Base-by-base conservation (phyloP, 2,888 invertebrate species). In the Colletes collaris region DNA sequence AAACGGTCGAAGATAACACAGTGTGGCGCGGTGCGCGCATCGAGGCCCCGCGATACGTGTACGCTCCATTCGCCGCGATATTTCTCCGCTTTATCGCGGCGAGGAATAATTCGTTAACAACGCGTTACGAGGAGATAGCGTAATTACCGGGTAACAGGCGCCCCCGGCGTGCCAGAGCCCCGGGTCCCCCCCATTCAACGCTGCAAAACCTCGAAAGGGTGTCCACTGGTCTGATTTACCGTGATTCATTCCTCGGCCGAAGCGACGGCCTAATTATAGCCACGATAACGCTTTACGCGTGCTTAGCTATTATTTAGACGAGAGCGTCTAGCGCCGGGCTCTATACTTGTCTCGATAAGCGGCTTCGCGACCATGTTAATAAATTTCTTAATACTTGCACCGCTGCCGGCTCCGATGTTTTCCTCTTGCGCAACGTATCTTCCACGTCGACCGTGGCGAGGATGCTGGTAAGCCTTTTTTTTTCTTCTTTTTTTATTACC, bases 31-130 rank as follows among this genome's bases (percentile, higher is more conserved):
- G 37, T 37, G 67, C 49, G 72, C 59, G 70, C 63, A 66, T 77
- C 49, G 64, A 19, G 35, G 37, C 46, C 40, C 6, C 13, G 64
- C 69, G 81, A 64, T 68, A 68, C 71, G 40, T 67, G 68, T 44
- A 4, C 40, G 40, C 40, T 40, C 40, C 5, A 71, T 79, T 65
- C 80, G 76, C 60, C 73, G 68, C 70, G 75, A 80, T 83, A 80
- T 87, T 85, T 86, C 85, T 89, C 86, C 82, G 83, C 85, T 86
- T 84, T 90, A 90, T 90, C 90, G 85, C 65, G 64, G 73, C 81
- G 84, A 88, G 87, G 87, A 89, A 90, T 88, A 90, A 90, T 90
- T 89, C 88, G 90, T 90, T 90, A 90, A 88, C 88, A 86, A 83
- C 88, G 89, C 86, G 87, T 90, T 90, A 87, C 84, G 83, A 63